Percentiles rank a stretch among this genome's conserved stretches.
Evolutionary conservation across 2,113 vertebrate species (phyloP).

Genomic region (Bettongia penicillata): DNA sequence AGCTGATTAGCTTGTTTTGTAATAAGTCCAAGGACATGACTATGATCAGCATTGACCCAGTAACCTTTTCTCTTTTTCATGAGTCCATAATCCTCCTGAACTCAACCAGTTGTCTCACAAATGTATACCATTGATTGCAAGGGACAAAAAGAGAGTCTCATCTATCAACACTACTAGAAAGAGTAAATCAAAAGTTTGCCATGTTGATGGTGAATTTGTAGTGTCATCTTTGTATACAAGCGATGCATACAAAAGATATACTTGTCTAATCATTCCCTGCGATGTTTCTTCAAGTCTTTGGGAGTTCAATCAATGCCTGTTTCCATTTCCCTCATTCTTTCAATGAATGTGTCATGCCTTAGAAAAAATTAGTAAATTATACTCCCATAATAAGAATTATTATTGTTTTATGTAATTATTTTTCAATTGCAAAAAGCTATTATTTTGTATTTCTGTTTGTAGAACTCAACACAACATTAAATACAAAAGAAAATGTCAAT

Average conservation of each 20-base stretch:
- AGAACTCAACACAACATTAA: neutral
- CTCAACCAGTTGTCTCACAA: slow-evolving; percentile 32
- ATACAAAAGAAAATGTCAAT: neutral
- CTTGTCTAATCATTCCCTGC: neutral
- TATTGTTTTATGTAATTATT: neutral
- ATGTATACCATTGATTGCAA: neutral
- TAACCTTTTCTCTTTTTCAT: neutral
- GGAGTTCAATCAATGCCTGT: neutral
- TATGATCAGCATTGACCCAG: neutral
- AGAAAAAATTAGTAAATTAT: neutral
- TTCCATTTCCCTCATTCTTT: neutral
- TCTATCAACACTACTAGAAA: neutral
- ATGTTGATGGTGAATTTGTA: neutral
- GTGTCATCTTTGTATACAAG: slow-evolving; percentile 11
- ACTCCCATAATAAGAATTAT: neutral
- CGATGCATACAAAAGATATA: neutral
- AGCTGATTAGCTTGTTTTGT: slow-evolving; percentile 15
- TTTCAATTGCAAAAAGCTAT: neutral
- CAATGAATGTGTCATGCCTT: neutral
- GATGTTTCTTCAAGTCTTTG: neutral
- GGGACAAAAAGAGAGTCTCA: neutral
- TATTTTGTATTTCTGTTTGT: neutral
- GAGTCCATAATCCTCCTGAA: neutral
- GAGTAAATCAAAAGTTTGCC: neutral
- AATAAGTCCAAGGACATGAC: neutral